Evolutionary conservation across 2,888 invertebrate genomes (phyloP).

Genomic region (Synanthedon tipuliformis): DNA sequence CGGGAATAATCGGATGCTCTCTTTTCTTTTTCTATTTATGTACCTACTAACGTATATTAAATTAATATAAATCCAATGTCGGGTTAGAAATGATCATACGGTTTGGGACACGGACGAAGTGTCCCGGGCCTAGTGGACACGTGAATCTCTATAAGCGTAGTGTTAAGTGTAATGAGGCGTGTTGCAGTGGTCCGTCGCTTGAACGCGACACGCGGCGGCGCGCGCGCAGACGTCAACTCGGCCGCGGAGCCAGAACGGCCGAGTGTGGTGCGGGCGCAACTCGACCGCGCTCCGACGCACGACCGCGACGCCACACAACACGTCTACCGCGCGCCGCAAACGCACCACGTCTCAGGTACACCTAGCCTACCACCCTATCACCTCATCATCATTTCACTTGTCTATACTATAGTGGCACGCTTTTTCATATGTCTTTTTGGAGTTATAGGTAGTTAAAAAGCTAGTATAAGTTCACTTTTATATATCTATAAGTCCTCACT

Average conservation of each 20-base stretch:
- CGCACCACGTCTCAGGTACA: constrained; percentile 60
- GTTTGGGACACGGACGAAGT: neutral
- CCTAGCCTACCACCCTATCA: neutral
- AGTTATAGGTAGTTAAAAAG: no score
- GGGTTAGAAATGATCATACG: no score
- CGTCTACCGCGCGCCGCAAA: constrained; percentile 52
- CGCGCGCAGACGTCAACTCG: constrained; percentile 11
- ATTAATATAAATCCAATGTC: no score
- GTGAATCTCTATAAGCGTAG: no score
- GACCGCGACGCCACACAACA: constrained; percentile 45
- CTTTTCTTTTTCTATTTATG: no score
- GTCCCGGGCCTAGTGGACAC: neutral
- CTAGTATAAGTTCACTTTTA: no score
- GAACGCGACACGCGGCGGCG: constrained; percentile 36
- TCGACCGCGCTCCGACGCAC: constrained; percentile 49
- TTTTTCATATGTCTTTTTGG: no score
- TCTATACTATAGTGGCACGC: no score
- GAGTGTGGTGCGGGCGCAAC: constrained; percentile 62
- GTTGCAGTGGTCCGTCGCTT: constrained; percentile 33
- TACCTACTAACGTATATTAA: no score
- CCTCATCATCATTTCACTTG: no score
- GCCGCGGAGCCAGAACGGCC: constrained; percentile 37
- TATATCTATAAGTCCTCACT: no score
- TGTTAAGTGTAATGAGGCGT: constrained; percentile 17
- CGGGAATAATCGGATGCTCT: no score